Evolutionary conservation across 2,113 vertebrate genomes (phyloP), one percentile per base, ranked within the genome.

Genomic region (Artemisiospiza belli): DNA sequence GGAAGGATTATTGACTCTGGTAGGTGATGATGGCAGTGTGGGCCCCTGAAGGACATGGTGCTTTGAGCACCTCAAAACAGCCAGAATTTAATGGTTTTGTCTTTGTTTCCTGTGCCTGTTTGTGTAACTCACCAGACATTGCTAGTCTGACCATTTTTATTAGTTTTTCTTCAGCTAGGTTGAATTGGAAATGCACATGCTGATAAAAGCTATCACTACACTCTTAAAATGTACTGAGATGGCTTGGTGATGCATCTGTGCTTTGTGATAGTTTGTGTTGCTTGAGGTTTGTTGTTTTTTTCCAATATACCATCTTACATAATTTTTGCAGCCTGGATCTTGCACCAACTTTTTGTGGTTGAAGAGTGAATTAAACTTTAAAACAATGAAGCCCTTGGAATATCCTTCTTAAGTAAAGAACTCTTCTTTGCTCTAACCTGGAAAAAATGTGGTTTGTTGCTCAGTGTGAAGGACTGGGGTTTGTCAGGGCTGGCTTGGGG

Each of bases 21-120:
- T 12, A 63, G 75, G 44, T 43, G 41, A 23, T 1, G 46, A 7
- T 68, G 49, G 58, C 31, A 15, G 15, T 51, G 22, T 12, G 39
- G 37, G 9, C 1, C 10, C 12, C 25, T 33, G 9, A 27, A 39
- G 72, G 67, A 25, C 0, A 0, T 3, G 44, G 19, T 61, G 54
- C 69, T 67, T 25, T 12, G 16, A 51, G 23, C 0, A 0, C 58
- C 43, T 80, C 76, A 16, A 1, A 77, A 10, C 43, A 62, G 64
- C 27, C 43, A 43, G 33, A 39, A 54, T 33, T 21, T 25, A 14
- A 47, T 6, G 1, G 0, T 80, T 69, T 39, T 44, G 37, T 69
- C 17, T 30, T 2, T 37, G 15, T 64, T 69, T 63, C 4, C 37
- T 46, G 19, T 9, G 19, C 6, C 15, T 18, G 9, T 70, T 64